These are phyloP conservation scores for Bombylius discolor DNA, from an alignment of 2,888 invertebrate species.

Conservation along the genomic window DNA sequence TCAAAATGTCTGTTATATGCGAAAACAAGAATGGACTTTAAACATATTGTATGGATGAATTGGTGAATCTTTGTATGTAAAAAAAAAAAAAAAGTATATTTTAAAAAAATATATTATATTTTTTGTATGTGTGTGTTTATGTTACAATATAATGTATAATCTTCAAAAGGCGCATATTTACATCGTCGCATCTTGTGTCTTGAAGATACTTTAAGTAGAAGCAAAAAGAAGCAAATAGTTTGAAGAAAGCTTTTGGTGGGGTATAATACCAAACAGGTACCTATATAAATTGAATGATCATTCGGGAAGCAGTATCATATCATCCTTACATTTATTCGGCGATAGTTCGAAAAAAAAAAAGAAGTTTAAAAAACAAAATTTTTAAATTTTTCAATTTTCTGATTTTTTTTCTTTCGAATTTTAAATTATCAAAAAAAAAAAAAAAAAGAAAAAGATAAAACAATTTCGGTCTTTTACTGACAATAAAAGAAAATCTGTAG, in stretches of 20 bases:
- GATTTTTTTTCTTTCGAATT: neutral
- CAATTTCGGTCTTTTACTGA: neutral
- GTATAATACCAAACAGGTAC: constrained; percentile 19
- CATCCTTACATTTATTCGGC: constrained; percentile 38
- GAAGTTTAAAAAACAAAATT: constrained; percentile 1
- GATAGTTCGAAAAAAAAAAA: constrained; percentile 23
- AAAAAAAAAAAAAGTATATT: no score
- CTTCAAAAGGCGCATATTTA: no score
- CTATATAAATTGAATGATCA: constrained; percentile 38
- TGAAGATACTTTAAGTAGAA: neutral
- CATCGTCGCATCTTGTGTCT: neutral
- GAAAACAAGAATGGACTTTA: no score
- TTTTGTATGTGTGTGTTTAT: no score
- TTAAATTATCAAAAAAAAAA: no score
- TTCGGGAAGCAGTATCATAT: constrained; percentile 39
- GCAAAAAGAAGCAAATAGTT: constrained; percentile 7
- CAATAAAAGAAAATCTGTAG: no score
- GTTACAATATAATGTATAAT: no score
- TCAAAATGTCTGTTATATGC: no score
- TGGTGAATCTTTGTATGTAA: neutral
- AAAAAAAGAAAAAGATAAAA: no score
- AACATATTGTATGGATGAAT: neutral
- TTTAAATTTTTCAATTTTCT: constrained; percentile 1
- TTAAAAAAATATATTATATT: neutral
- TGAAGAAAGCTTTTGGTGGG: constrained; percentile 16